phyloP scores from a whole-genome alignment of 2,888 invertebrate genomes.

The Drosophila mimica region DNA sequence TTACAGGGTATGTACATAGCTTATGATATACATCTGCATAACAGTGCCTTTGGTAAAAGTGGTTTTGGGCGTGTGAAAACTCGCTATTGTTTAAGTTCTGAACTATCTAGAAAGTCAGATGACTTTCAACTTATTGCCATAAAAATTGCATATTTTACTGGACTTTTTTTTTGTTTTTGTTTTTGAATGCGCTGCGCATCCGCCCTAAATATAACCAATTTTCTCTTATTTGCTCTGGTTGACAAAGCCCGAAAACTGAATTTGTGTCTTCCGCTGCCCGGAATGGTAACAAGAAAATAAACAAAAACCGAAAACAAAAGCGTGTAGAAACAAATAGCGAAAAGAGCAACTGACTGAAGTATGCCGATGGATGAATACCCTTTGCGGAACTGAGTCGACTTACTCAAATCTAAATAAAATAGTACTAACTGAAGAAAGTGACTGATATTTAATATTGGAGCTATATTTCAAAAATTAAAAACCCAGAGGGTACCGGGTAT shows the following conservation, averaged over 20 bases:
- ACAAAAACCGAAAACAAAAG: constrained; percentile 15
- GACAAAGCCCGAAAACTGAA: constrained; percentile 51
- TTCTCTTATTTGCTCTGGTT: constrained; percentile 37
- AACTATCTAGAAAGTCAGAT: constrained; percentile 44
- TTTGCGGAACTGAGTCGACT: neutral
- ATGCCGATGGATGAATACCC: neutral
- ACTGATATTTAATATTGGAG: neutral
- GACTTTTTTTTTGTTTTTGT: neutral
- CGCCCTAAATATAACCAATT: constrained; percentile 41
- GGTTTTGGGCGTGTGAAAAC: constrained; percentile 49
- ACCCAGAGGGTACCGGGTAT: neutral
- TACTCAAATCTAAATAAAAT: neutral
- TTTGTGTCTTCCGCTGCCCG: constrained; percentile 65
- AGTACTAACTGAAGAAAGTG: neutral
- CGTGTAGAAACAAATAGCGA: constrained; percentile 3
- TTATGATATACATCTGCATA: constrained; percentile 12
- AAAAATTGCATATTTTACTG: constrained; percentile 53
- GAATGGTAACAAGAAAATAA: constrained; percentile 27
- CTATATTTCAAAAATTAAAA: neutral
- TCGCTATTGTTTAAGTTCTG: constrained; percentile 29
- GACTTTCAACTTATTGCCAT: constrained; percentile 53
- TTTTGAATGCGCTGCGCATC: constrained; percentile 58
- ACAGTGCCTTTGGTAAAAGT: constrained; percentile 15
- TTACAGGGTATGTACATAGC: neutral
- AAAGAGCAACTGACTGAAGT: neutral